Base-by-base conservation (phyloP, 2,888 invertebrate genomes). In the Dichetophora obliterata region DNA sequence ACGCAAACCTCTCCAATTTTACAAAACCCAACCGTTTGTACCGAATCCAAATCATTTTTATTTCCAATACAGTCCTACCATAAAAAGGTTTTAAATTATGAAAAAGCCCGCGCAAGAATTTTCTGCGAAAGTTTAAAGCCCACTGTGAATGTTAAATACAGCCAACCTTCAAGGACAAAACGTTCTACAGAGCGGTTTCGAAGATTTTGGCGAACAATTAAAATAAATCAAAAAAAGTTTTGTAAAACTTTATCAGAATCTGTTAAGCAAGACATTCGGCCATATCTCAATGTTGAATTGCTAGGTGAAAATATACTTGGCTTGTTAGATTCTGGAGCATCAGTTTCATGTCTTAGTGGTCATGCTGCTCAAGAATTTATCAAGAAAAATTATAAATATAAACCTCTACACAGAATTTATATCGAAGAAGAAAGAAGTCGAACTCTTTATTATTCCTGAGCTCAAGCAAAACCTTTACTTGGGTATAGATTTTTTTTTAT, bases 41-140 rank as follows among this genome's bases (percentile, higher is more conserved):
- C 4, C 48, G 14, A 69, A 69, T 16, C 11, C 43, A 5, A 69
- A 89, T 89, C 83, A 71, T 24, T 34, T 34, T 31, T 50, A 1
- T 72, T 57, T 52, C 57, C 65, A n/a, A 43, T 54, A 5, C 71
- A 72, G 66, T 73, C 76, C 14, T 68, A 61, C 24, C 76, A 76
- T 50, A 48, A 68, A 27, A 34, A 69, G 37, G 48, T 75, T n/a
- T 11, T 65, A 48, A 24, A 77, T 14, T 77, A 77, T 69, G 22
- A 73, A 3, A 22, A 54, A 37, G 61, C 31, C 6, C 57, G 75
- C 57, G 61, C 48, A 34, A 54, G 69, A 48, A 76, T 78, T 68
- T 78, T 76, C 19, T 27, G n/a, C 34, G 69, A 57, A 1, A 71
- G 24, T 5, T 50, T 34, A 9, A 31, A 14, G 3, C 19, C 22